Evolutionary conservation across 2,888 invertebrate genomes (phyloP).

Genomic region (Gisinianus flammeolus): DNA sequence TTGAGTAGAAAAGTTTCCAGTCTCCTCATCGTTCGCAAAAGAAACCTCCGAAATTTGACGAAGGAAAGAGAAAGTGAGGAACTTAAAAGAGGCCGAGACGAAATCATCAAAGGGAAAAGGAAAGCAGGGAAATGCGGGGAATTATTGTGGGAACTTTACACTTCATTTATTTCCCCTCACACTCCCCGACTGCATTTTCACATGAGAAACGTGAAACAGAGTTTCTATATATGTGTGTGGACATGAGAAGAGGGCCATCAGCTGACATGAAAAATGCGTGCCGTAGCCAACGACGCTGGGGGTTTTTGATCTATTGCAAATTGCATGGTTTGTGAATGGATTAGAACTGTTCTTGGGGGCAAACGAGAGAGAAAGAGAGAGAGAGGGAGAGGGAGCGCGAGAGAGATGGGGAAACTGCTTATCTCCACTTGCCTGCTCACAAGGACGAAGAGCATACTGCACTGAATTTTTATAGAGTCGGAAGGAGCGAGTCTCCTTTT

Average conservation of each 20-base stretch:
- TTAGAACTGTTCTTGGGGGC: slow-evolving; percentile 23
- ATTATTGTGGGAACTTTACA: neutral
- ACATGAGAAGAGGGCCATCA: neutral
- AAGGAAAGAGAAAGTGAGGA: neutral
- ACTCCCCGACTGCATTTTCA: neutral
- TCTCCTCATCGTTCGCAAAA: too few relatives aligned
- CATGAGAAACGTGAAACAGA: neutral
- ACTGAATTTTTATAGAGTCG: neutral
- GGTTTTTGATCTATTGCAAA: slow-evolving; percentile 37
- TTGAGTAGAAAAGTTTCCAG: neutral
- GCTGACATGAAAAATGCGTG: slow-evolving; percentile 29
- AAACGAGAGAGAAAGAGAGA: neutral
- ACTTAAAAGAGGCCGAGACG: too few relatives aligned
- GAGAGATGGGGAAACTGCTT: neutral
- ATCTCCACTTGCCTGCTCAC: neutral
- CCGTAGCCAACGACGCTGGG: slow-evolving; percentile 25
- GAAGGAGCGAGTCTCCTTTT: neutral
- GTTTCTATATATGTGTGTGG: neutral
- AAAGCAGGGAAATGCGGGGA: neutral
- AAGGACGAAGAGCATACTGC: neutral
- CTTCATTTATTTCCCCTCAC: neutral
- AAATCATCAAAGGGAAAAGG: too few relatives aligned
- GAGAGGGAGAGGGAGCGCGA: too few relatives aligned
- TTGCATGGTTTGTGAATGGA: slow-evolving; percentile 35
- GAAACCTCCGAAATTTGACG: neutral